These are phyloP conservation scores for Cryptus armator DNA, from an alignment of 2,888 invertebrate species.

Conservation along the genomic window DNA sequence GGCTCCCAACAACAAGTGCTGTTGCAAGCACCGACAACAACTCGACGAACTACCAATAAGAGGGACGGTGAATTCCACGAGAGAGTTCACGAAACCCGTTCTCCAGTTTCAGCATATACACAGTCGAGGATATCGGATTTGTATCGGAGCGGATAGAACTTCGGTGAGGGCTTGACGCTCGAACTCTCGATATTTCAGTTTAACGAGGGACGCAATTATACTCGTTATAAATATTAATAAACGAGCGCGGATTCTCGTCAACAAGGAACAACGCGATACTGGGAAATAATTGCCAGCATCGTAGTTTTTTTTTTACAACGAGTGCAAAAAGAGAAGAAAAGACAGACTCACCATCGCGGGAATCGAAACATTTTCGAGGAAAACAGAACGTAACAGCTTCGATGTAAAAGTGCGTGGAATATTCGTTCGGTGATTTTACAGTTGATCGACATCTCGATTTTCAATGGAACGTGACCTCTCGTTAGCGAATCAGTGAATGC, in stretches of 20 bases:
- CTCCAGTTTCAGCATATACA: background rate
- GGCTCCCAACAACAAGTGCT: conserved; percentile 36
- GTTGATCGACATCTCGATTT: background rate
- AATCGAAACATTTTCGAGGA: background rate
- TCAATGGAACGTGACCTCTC: no score
- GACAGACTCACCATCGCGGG: background rate
- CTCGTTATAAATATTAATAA: conserved; percentile 44
- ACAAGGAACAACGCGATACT: background rate
- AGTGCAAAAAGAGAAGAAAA: background rate
- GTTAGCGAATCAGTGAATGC: background rate
- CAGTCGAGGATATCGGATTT: background rate
- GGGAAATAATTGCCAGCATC: no score
- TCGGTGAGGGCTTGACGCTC: background rate
- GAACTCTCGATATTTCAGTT: conserved; percentile 23
- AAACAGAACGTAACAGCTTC: background rate
- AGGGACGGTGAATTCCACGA: conserved; percentile 18
- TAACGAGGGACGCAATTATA: conserved; percentile 36
- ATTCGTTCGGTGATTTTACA: background rate
- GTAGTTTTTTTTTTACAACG: no score
- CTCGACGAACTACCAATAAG: conserved; percentile 33
- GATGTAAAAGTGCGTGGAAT: background rate
- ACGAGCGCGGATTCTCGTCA: conserved; percentile 16
- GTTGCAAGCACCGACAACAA: conserved; percentile 32
- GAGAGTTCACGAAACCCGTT: background rate
- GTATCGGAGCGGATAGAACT: conserved; percentile 15